These are phyloP conservation scores for Oscheius sp. DNA, from an alignment of 2,888 invertebrate genomes.

Conservation along the genomic window DNA sequence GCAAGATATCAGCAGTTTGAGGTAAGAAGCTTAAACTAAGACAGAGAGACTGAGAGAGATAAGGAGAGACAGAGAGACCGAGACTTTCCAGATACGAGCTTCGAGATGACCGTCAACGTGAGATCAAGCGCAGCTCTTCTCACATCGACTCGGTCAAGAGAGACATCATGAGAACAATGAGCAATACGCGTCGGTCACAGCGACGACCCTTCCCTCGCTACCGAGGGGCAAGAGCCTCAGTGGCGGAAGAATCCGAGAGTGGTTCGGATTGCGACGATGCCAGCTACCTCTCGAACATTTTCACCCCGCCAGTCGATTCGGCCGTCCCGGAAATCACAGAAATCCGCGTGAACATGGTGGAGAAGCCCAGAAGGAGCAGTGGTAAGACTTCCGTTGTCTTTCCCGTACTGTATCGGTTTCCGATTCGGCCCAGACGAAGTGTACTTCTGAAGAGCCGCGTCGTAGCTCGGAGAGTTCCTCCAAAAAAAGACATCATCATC, in stretches of 20 bases:
- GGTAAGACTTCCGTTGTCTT: constrained; percentile 6
- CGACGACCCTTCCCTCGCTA: constrained; percentile 23
- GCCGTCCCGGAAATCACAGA: background rate
- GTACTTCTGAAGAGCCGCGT: constrained; percentile 34
- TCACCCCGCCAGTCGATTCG: constrained; percentile 14
- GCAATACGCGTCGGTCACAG: constrained; percentile 42
- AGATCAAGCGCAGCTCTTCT: constrained; percentile 75
- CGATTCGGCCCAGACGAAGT: constrained; percentile 17
- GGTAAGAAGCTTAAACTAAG: constrained; percentile 70
- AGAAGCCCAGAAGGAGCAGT: constrained; percentile 34
- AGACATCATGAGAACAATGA: constrained; percentile 75
- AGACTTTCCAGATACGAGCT: constrained; percentile 75
- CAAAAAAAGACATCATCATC: constrained; percentile 41
- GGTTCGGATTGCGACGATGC: constrained; percentile 13
- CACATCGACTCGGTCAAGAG: constrained; percentile 76
- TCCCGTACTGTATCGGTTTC: background rate
- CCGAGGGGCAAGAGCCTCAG: constrained; percentile 49
- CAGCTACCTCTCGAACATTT: constrained; percentile 25
- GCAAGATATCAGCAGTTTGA: constrained; percentile 78
- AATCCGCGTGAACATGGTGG: no score
- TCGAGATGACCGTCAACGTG: constrained; percentile 77
- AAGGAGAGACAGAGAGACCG: background rate
- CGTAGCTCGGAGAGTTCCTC: constrained; percentile 36
- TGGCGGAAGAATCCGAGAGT: constrained; percentile 52
- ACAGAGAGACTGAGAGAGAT: background rate